A percentile compares a stretch with the other conserved stretches of the same genome.
Evolutionary conservation across 2,888 invertebrate genomes (phyloP).

Genomic region (Phalera bucephala): DNA sequence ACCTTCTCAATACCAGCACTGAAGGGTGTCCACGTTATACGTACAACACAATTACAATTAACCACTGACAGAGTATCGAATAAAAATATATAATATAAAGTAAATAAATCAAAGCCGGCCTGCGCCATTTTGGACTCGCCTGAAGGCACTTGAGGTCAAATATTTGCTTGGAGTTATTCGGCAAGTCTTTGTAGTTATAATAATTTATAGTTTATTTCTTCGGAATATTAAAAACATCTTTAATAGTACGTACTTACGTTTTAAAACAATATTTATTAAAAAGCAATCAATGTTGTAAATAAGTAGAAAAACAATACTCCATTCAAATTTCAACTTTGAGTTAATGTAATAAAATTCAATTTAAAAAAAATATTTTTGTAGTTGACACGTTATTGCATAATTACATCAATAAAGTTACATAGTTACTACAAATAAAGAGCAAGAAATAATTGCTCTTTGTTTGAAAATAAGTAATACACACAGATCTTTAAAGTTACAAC

Average conservation of each 20-base stretch:
- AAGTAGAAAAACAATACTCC: background rate
- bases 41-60: constrained; percentile 75
- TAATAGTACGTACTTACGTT: too few relatives aligned
- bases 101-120: constrained; percentile 50
- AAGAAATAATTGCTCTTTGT: too few relatives aligned
- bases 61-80: constrained; percentile 50
- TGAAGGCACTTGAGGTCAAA: constrained; percentile 77
- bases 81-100: constrained; percentile 35
- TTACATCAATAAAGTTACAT: too few relatives aligned
- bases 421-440: too few relatives aligned
- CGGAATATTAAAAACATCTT: constrained; percentile 11
- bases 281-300: background rate
- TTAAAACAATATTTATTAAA: too few relatives aligned
- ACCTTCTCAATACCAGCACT: constrained; percentile 74
- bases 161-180: constrained; percentile 61
- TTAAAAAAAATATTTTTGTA: too few relatives aligned
- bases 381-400: too few relatives aligned
- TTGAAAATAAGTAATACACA: too few relatives aligned
- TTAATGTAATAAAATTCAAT: too few relatives aligned
- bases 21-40: constrained; percentile 80
- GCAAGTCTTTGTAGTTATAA: constrained; percentile 48
- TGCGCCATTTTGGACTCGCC: constrained; percentile 62
- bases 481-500: background rate
- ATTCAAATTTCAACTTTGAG: too few relatives aligned
- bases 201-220: background rate